These are phyloP conservation scores for Oceanodroma tethys DNA, from an alignment of 2,113 vertebrate genomes.

Conservation along the genomic window DNA sequence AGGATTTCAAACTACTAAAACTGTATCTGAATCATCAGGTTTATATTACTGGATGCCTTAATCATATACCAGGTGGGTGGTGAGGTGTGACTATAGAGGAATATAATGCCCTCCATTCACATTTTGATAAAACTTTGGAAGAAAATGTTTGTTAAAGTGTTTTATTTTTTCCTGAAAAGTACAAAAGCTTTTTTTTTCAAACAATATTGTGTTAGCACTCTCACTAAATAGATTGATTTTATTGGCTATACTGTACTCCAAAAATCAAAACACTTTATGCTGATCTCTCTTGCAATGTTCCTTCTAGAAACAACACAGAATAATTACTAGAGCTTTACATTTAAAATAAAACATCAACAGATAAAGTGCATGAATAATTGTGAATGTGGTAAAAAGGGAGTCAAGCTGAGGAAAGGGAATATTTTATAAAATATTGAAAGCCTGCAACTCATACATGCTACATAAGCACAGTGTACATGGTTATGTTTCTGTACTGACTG, in stretches of 20 bases:
- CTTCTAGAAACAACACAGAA: neutral
- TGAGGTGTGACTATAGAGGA: neutral
- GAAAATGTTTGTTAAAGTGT: neutral
- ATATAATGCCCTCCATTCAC: neutral
- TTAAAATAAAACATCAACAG: neutral
- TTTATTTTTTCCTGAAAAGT: neutral
- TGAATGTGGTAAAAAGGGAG: neutral
- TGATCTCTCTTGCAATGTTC: neutral
- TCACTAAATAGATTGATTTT: neutral
- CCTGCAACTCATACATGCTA: neutral
- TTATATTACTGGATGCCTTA: neutral
- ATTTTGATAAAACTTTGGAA: neutral
- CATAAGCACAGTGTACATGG: neutral
- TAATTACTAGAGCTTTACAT: neutral
- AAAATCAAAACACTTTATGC: neutral
- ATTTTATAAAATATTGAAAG: constrained; percentile 27
- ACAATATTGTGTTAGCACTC: neutral
- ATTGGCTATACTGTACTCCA: neutral
- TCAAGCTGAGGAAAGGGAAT: neutral
- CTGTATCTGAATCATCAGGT: neutral
- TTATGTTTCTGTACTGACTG: neutral
- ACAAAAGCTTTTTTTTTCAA: neutral
- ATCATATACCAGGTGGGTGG: neutral
- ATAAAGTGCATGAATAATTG: constrained; percentile 9
- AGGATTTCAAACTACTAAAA: neutral